A percentile compares a stretch with the other conserved stretches of the same genome.
phyloP scores from a whole-genome alignment of 2,797 vertebrate genomes.

The Morelia viridis region DNA sequence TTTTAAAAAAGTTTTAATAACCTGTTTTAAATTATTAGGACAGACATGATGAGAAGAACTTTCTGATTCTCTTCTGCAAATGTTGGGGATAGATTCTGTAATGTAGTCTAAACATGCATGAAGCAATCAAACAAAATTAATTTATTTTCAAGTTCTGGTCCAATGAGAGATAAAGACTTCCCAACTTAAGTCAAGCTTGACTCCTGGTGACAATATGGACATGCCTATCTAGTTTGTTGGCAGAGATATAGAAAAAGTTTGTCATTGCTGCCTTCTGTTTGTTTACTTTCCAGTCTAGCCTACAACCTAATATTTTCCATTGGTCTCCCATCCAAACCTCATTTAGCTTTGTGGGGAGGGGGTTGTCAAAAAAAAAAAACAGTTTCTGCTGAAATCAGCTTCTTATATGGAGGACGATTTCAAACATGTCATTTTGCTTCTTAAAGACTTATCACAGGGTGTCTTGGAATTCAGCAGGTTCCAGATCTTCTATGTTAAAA shows the following conservation, averaged over 20 bases:
- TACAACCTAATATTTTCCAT: neutral
- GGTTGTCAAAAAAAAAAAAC: neutral
- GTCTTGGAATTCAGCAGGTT: neutral
- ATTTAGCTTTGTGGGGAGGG: neutral
- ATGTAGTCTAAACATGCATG: neutral
- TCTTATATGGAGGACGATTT: neutral
- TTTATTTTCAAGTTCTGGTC: neutral
- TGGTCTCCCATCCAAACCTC: neutral
- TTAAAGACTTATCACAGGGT: neutral
- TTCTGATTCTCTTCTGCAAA: neutral
- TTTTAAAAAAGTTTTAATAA: neutral
- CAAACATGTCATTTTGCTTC: neutral
- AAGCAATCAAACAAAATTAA: neutral
- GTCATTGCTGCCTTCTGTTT: neutral
- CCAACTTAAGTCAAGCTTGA: neutral
- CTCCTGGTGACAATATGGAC: neutral
- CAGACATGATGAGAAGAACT: neutral
- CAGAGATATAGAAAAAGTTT: neutral
- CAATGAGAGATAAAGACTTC: neutral
- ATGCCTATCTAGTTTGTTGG: neutral
- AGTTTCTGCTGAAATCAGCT: neutral
- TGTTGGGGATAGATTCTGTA: neutral
- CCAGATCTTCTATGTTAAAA: neutral
- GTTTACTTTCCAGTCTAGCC: neutral
- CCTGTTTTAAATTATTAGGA: neutral